Conservation (phyloP, 2,888 invertebrate species). For the Caenorhabditis afra region DNA sequence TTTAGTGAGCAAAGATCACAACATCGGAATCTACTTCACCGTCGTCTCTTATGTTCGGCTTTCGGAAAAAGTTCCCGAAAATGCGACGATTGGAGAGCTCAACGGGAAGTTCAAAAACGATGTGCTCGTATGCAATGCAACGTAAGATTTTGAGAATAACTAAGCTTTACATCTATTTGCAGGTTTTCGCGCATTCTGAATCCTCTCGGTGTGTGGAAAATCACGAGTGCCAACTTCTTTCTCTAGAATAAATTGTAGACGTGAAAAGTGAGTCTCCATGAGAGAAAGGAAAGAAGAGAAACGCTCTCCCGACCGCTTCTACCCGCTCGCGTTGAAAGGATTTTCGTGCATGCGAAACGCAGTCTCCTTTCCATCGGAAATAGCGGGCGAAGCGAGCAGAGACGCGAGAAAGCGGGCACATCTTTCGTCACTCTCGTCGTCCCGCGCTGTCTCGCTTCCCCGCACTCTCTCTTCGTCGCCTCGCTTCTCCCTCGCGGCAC, state of each 20-base stretch:
- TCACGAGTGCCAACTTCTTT: conserved; percentile 62
- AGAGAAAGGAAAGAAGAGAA: background rate
- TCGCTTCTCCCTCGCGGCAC: conserved; percentile 28
- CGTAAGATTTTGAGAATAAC: conserved; percentile 41
- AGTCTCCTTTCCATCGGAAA: conserved; percentile 25
- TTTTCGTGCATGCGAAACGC: conserved; percentile 50
- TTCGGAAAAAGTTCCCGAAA: conserved; percentile 52
- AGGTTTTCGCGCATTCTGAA: conserved; percentile 70
- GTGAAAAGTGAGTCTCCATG: conserved; percentile 13
- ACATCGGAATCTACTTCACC: conserved; percentile 67
- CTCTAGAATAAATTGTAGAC: conserved; percentile 11
- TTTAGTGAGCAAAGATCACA: conserved; percentile 61
- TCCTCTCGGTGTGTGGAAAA: conserved; percentile 70
- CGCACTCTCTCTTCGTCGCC: conserved; percentile 33
- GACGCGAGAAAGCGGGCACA: conserved; percentile 39
- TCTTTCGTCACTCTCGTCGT: conserved; percentile 50
- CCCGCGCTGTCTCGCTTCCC: conserved; percentile 21
- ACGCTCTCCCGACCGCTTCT: background rate
- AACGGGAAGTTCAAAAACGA: conserved; percentile 58
- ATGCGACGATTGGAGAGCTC: conserved; percentile 44
- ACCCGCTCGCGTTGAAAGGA: conserved; percentile 46
- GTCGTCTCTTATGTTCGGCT: conserved; percentile 62
- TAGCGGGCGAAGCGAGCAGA: conserved; percentile 29
- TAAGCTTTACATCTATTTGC: conserved; percentile 28
- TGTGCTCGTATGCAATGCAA: conserved; percentile 60